Conservation (phyloP, 2,113 vertebrate species). For the Piprites chloris region DNA sequence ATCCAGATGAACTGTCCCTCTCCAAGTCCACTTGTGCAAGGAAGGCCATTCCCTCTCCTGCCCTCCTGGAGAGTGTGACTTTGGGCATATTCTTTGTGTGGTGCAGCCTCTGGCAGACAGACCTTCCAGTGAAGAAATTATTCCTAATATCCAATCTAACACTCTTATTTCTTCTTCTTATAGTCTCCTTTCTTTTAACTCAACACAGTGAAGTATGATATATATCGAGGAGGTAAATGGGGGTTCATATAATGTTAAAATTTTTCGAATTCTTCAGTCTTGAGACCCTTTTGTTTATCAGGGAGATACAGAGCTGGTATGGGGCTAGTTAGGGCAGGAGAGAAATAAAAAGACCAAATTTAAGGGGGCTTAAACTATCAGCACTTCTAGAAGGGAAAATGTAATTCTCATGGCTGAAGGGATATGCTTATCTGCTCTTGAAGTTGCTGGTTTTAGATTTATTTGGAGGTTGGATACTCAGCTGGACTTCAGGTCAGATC, state of each 20-base stretch:
- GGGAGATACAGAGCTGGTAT: neutral
- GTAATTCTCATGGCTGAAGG: neutral
- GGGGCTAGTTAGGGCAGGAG: neutral
- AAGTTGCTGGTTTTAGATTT: neutral
- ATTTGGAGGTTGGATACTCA: neutral
- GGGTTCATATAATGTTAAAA: neutral
- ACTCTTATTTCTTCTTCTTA: neutral
- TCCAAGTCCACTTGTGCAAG: neutral
- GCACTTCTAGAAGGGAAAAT: neutral
- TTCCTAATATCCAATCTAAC: neutral
- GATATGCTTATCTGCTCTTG: neutral
- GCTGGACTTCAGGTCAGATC: neutral
- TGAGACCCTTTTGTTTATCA: neutral
- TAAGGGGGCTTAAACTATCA: neutral
- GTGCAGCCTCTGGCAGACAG: neutral
- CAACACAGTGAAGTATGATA: neutral
- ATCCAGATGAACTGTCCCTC: neutral
- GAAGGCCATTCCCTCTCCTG: neutral
- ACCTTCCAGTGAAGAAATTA: neutral
- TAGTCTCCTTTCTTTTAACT: neutral
- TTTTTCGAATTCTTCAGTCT: neutral
- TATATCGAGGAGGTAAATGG: neutral
- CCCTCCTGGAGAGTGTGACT: neutral
- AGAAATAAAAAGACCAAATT: neutral
- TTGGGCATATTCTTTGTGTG: neutral